Percentiles rank a stretch among this genome's conserved stretches.
These are phyloP conservation scores for Pangasianodon hypophthalmus DNA, from an alignment of 2,113 vertebrate species.

Conservation along the genomic window DNA sequence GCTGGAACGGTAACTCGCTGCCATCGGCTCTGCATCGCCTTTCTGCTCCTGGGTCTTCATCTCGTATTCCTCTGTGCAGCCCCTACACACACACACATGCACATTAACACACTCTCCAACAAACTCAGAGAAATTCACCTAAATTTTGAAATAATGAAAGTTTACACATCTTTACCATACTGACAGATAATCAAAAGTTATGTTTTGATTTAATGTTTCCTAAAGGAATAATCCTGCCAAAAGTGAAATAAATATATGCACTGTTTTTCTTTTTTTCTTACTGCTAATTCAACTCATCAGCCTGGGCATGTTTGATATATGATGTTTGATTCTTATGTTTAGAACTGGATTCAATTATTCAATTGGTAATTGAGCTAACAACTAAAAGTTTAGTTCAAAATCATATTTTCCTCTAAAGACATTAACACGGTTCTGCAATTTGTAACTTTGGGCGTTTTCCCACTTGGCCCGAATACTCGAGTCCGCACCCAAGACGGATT, in stretches of 20 bases:
- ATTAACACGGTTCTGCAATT: neutral
- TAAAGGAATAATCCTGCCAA: neutral
- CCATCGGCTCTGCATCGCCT: slow-evolving; percentile 76
- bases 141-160: neutral
- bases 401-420: neutral
- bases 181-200: neutral
- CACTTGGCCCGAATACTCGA: neutral
- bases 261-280: neutral
- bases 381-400: neutral
- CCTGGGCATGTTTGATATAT: neutral
- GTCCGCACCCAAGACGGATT: neutral
- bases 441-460: neutral
- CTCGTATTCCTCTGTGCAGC: slow-evolving; percentile 87
- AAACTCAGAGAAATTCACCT: neutral
- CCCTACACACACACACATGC: slow-evolving; percentile 70
- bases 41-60: slow-evolving; percentile 82
- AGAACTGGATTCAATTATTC: neutral
- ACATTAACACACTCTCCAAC: neutral
- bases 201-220: neutral
- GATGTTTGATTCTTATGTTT: neutral
- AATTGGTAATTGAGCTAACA: neutral
- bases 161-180: neutral
- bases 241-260: neutral
- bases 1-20: slow-evolving; percentile 76
- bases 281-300: neutral